A percentile compares a stretch with the other conserved stretches of the same genome.
phyloP scores from a whole-genome alignment of 2,797 vertebrate species.

The Myotis daubentonii region DNA sequence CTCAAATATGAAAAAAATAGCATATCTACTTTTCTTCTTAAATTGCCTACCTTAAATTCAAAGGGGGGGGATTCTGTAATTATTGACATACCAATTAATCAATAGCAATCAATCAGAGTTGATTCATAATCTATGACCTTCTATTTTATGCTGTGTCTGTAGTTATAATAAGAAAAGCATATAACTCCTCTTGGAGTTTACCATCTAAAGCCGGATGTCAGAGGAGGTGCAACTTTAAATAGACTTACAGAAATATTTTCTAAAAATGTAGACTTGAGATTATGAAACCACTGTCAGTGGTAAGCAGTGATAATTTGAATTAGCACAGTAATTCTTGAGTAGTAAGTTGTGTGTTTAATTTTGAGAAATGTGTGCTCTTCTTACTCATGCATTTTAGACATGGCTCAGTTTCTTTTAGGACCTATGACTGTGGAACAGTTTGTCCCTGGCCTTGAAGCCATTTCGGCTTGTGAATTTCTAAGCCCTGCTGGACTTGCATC shows the following conservation, averaged over 20 bases:
- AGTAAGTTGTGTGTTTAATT: not conserved
- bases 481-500: not conserved
- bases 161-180: not conserved
- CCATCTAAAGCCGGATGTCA: not conserved
- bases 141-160: not conserved
- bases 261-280: not conserved
- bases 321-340: not conserved
- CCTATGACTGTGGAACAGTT: not conserved
- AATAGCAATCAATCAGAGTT: not conserved
- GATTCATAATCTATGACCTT: not conserved
- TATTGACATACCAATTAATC: conserved; percentile 54
- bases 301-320: not conserved
- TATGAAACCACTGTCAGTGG: not conserved
- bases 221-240: not conserved
- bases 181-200: not conserved
- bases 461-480: not conserved
- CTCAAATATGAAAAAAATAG: conserved; percentile 23
- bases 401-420: not conserved
- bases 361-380: not conserved
- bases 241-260: not conserved
- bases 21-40: conserved; percentile 29
- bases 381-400: not conserved
- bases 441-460: not conserved
- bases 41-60: conserved; percentile 26
- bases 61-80: not conserved